These are phyloP conservation scores for Xylota segnis DNA, from an alignment of 2,888 invertebrate species.

Conservation along the genomic window DNA sequence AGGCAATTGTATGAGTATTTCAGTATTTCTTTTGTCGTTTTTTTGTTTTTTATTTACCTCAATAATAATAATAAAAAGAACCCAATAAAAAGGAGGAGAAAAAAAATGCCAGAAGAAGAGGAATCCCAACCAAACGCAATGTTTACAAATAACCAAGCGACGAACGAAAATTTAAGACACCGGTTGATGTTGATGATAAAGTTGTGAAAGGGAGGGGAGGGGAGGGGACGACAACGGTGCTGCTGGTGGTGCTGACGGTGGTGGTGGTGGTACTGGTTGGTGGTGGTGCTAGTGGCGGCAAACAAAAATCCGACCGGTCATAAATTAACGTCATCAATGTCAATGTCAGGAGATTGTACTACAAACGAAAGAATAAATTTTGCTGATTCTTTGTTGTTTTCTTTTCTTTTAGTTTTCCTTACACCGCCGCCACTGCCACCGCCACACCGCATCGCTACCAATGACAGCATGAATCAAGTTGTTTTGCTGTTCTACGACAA, in stretches of 20 bases:
- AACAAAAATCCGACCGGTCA: slow-evolving; percentile 61
- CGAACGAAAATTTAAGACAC: slow-evolving; percentile 64
- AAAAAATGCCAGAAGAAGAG: slow-evolving; percentile 29
- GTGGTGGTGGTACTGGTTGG: slow-evolving; percentile 32
- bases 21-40: slow-evolving; percentile 16
- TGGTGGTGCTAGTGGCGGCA: slow-evolving; percentile 47
- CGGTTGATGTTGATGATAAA: slow-evolving; percentile 67
- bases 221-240: neutral
- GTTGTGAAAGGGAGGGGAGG: slow-evolving; percentile 10
- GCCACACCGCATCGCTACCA: no score
- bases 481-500: slow-evolving; percentile 18
- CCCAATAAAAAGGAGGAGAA: slow-evolving; percentile 20
- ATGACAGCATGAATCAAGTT: slow-evolving; percentile 42
- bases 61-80: slow-evolving; percentile 45
- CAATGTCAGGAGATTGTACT: slow-evolving; percentile 62
- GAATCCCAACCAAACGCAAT: slow-evolving; percentile 57
- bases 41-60: slow-evolving; percentile 28
- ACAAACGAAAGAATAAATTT: slow-evolving; percentile 64
- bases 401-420: slow-evolving; percentile 23
- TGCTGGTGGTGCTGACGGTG: neutral
- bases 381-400: slow-evolving; percentile 17
- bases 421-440: no score
- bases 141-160: slow-evolving; percentile 70
- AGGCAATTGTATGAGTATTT: slow-evolving; percentile 43
- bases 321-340: slow-evolving; percentile 74